A percentile compares a stretch with the other conserved stretches of the same genome.
These are phyloP conservation scores for Bergia sp. DNA, from an alignment of 92 coral and sea anemone genomes.

Conservation along the genomic window DNA sequence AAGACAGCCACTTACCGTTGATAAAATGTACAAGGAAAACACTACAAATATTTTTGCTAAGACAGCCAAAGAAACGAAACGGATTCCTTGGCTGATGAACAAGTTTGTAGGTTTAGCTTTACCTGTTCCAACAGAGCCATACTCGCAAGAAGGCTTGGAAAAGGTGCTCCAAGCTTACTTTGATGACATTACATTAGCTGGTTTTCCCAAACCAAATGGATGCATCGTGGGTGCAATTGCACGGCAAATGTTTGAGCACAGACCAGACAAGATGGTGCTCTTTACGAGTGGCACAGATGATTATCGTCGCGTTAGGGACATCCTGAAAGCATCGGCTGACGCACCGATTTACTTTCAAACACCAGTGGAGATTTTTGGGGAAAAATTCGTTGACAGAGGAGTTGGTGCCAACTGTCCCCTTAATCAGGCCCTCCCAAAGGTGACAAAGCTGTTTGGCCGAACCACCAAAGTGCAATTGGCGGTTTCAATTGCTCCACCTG, in stretches of 20 bases:
- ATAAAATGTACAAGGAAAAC: slow-evolving; percentile 26
- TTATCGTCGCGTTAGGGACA: slow-evolving; percentile 32
- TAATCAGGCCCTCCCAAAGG: slow-evolving; percentile 28
- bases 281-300: slow-evolving; percentile 28
- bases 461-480: not conserved
- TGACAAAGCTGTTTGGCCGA: slow-evolving; percentile 31
- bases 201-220: slow-evolving; percentile 33
- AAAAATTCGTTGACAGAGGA: slow-evolving; percentile 41
- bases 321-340: slow-evolving; percentile 43
- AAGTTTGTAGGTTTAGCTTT: not conserved
- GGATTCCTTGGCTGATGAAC: not conserved
- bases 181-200: not conserved
- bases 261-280: slow-evolving; percentile 29
- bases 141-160: slow-evolving; percentile 33
- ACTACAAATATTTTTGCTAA: not conserved
- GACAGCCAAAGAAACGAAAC: not conserved
- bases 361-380: slow-evolving; percentile 37
- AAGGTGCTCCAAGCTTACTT: not conserved
- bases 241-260: slow-evolving; percentile 1
- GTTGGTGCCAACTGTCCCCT: slow-evolving; percentile 55
- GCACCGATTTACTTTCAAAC: slow-evolving; percentile 50
- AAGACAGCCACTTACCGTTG: slow-evolving; percentile 12
- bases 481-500: slow-evolving; percentile 46
- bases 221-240: slow-evolving; percentile 53
- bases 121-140: slow-evolving; percentile 34